Percentiles rank a stretch among this genome's conserved stretches.
These are phyloP conservation scores for Hippopotamyrus pictus DNA, from an alignment of 2,797 vertebrate species.

Conservation along the genomic window DNA sequence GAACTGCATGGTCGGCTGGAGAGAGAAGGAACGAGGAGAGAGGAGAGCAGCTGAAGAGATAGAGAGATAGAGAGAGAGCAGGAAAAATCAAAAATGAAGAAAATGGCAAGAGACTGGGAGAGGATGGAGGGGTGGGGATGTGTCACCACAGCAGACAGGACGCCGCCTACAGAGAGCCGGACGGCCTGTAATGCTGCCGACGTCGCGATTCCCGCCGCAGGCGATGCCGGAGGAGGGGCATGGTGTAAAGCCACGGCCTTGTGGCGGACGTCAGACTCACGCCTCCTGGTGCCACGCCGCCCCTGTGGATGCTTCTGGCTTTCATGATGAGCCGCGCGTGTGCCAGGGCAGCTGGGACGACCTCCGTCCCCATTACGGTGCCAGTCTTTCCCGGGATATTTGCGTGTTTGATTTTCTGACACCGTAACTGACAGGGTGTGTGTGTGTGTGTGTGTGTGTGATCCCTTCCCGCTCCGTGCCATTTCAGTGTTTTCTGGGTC, in stretches of 20 bases:
- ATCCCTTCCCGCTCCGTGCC: background rate
- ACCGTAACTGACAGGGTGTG: background rate
- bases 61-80: background rate
- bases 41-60: background rate
- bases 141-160: background rate
- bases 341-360: background rate
- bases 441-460: background rate
- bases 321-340: background rate
- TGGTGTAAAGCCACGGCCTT: background rate
- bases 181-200: background rate
- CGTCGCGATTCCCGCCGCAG: background rate
- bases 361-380: background rate
- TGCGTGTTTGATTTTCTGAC: conserved; percentile 1
- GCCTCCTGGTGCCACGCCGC: too few relatives aligned
- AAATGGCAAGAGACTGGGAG: background rate
- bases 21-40: background rate
- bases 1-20: background rate
- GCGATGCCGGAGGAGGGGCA: background rate
- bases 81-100: background rate
- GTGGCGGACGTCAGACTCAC: background rate
- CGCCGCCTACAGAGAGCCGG: background rate
- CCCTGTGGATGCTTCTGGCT: background rate
- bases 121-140: background rate
- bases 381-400: background rate
- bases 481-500: background rate